These are phyloP conservation scores for Tretioscincus oriximinensis DNA, from an alignment of 2,113 vertebrate species.

Conservation along the genomic window DNA sequence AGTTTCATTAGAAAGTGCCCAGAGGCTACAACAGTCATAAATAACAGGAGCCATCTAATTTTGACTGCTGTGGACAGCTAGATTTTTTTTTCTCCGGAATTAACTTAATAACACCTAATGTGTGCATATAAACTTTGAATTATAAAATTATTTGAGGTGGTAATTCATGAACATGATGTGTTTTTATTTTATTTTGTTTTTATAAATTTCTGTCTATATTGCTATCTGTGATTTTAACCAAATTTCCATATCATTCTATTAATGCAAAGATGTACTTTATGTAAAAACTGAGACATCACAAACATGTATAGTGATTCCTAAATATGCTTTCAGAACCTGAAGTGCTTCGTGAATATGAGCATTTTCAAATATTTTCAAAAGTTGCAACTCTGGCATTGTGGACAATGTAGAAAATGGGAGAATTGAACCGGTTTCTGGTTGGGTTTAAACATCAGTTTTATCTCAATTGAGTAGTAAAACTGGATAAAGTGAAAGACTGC, in stretches of 20 bases:
- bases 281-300: too few relatives aligned
- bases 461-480: too few relatives aligned
- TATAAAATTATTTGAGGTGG: slow-evolving; percentile 31
- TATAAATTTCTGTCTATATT: slow-evolving; percentile 8
- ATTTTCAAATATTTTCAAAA: too few relatives aligned
- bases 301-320: too few relatives aligned
- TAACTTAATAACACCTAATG: slow-evolving; percentile 41
- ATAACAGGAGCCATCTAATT: slow-evolving; percentile 43
- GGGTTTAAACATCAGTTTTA: too few relatives aligned
- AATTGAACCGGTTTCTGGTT: too few relatives aligned
- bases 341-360: too few relatives aligned
- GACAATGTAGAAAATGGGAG: too few relatives aligned
- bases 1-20: slow-evolving; percentile 59
- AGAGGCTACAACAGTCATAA: slow-evolving; percentile 52
- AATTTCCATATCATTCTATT: not conserved
- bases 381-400: too few relatives aligned
- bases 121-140: slow-evolving; percentile 32
- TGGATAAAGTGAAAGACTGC: too few relatives aligned
- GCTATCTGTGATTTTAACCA: not conserved
- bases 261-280: not conserved
- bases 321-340: too few relatives aligned
- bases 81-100: not conserved
- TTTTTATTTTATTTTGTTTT: slow-evolving; percentile 7
- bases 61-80: slow-evolving; percentile 39
- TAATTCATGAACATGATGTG: not conserved